phyloP scores from a whole-genome alignment of 2,888 invertebrate genomes.

The Nomada flava region DNA sequence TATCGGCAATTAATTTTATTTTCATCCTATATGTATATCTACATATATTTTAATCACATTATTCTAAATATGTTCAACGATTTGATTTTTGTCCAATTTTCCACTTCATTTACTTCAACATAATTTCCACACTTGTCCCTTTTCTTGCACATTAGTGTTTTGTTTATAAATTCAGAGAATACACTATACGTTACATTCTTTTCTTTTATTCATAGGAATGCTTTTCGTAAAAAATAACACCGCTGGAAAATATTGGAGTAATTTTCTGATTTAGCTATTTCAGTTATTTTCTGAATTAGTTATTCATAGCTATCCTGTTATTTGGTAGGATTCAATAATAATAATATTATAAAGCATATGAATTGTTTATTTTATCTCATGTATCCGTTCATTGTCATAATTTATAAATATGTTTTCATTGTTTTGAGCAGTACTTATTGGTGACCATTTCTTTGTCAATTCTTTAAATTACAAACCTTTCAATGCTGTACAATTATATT shows the following conservation, averaged over 20 bases:
- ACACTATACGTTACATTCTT: neutral
- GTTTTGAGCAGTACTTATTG: constrained; percentile 12
- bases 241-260: constrained; percentile 12
- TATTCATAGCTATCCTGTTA: too few relatives aligned
- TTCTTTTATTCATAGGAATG: neutral
- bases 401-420: constrained; percentile 5
- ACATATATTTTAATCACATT: constrained; percentile 5
- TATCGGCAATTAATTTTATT: constrained; percentile 7
- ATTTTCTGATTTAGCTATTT: neutral
- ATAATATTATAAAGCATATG: neutral
- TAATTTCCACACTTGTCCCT: neutral
- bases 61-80: neutral
- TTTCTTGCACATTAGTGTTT: neutral
- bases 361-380: neutral
- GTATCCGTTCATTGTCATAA: neutral
- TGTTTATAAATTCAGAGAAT: neutral
- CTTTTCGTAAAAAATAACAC: neutral
- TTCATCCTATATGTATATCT: neutral
- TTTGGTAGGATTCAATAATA: too few relatives aligned
- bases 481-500: neutral
- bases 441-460: neutral
- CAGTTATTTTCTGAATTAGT: too few relatives aligned
- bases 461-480: neutral
- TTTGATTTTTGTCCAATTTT: neutral
- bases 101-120: neutral